These are phyloP conservation scores for Labeo rohita DNA, from an alignment of 2,113 vertebrate genomes.

Conservation along the genomic window DNA sequence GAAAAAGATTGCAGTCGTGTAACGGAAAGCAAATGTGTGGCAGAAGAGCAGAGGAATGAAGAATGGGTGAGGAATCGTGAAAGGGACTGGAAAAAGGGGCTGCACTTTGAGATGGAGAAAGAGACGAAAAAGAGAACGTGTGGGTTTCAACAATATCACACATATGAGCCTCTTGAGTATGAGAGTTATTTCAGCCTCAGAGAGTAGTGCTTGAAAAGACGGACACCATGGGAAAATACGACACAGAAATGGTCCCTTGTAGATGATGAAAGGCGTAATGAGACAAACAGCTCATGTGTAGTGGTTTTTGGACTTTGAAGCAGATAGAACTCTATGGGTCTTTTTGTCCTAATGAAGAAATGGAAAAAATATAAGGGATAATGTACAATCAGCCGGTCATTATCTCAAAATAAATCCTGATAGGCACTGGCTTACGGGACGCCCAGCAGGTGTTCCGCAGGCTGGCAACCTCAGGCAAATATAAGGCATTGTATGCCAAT, in stretches of 20 bases:
- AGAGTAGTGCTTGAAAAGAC: slow-evolving; percentile 25
- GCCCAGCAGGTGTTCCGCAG: neutral
- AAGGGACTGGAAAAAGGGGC: slow-evolving; percentile 25
- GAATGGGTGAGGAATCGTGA: slow-evolving; percentile 24
- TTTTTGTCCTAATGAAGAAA: slow-evolving; percentile 10
- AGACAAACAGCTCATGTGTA: neutral
- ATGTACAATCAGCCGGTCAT: neutral
- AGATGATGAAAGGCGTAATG: slow-evolving; percentile 34
- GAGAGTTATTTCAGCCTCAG: slow-evolving; percentile 4
- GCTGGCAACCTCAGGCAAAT: neutral
- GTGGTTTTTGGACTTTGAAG: slow-evolving; percentile 18
- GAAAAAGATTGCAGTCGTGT: neutral
- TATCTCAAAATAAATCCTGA: slow-evolving; percentile 6
- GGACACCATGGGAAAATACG: neutral
- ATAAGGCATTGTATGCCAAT: neutral
- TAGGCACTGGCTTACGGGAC: neutral
- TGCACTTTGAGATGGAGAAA: neutral
- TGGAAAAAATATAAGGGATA: neutral
- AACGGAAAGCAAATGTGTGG: neutral
- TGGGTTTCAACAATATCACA: slow-evolving; percentile 27
- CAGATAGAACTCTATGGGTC: neutral
- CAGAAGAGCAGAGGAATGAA: neutral
- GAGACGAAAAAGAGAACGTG: neutral
- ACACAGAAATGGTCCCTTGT: neutral
- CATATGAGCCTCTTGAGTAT: slow-evolving; percentile 27